Evolutionary conservation across 1,140 invertebrate genomes (phyloP).

Genomic region (Battus philenor): DNA sequence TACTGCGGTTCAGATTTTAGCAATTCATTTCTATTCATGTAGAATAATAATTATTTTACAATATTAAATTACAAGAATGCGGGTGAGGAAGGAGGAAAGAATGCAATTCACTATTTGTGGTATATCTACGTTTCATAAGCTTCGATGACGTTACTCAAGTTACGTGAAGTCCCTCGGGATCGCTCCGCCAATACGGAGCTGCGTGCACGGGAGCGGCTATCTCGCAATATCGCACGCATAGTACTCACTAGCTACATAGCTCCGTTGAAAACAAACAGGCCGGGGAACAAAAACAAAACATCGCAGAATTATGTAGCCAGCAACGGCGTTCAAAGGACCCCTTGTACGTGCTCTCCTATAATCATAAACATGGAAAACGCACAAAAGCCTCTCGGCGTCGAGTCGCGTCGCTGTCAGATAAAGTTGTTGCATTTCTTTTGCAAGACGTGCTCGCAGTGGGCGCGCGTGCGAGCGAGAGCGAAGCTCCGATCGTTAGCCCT

Average conservation of each 20-base stretch:
- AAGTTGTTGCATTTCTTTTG: conserved; percentile 73
- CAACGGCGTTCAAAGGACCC: conserved; percentile 65
- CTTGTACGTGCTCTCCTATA: conserved; percentile 72
- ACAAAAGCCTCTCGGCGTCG: conserved; percentile 71
- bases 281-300: conserved; percentile 61
- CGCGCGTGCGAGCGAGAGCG: conserved; percentile 50
- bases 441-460: conserved; percentile 37
- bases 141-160: too few species aligned
- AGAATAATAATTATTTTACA: too few species aligned
- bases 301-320: conserved; percentile 60
- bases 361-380: conserved; percentile 74
- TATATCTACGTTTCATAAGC: too few species aligned
- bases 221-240: conserved; percentile 39
- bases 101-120: too few species aligned
- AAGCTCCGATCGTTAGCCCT: conserved; percentile 72
- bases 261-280: conserved; percentile 46
- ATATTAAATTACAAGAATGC: too few species aligned
- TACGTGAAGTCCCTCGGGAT: too few species aligned
- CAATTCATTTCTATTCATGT: too few species aligned
- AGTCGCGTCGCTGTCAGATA: conserved; percentile 70
- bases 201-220: conserved; percentile 12
- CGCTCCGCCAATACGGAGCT: too few species aligned
- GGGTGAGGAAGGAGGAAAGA: too few species aligned
- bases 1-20: too few species aligned
- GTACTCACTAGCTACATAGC: conserved; percentile 16